Evolutionary conservation across 2,888 invertebrate species (phyloP).

Genomic region (Cataglyphis altisquamis): DNA sequence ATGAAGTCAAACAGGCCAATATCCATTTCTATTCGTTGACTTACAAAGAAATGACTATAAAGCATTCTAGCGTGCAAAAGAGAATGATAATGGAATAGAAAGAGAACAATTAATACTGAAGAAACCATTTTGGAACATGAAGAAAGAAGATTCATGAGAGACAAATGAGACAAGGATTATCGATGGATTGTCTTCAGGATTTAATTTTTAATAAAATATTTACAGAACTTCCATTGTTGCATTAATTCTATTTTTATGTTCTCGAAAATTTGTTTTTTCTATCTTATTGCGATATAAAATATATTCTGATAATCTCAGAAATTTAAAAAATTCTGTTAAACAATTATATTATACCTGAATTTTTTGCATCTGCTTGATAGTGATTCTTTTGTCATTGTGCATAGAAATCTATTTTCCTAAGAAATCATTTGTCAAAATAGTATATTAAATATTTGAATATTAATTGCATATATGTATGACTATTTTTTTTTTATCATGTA

Average conservation of each 20-base stretch:
- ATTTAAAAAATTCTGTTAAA: neutral
- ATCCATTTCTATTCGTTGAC: constrained; percentile 23
- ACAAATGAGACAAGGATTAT: constrained; percentile 1
- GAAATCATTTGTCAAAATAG: neutral
- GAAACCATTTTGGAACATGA: constrained; percentile 22
- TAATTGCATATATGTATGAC: neutral
- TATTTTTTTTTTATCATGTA: neutral
- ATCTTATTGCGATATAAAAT: constrained; percentile 9
- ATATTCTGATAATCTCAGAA: neutral
- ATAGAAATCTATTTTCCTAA: neutral
- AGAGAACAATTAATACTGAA: constrained; percentile 17
- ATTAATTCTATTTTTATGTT: neutral
- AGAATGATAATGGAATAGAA: constrained; percentile 7
- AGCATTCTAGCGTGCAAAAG: constrained; percentile 9
- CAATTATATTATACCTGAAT: neutral
- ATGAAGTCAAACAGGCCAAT: constrained; percentile 58
- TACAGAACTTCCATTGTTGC: constrained; percentile 5
- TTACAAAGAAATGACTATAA: constrained; percentile 13
- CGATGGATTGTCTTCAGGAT: neutral
- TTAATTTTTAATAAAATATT: constrained; percentile 24
- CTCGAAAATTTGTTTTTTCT: neutral
- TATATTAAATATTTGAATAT: neutral
- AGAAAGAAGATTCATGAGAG: neutral
- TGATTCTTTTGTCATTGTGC: neutral
- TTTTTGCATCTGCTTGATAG: constrained; percentile 18